Base-by-base conservation (phyloP, 2,888 invertebrate species). In the Pterobdella sp. region DNA sequence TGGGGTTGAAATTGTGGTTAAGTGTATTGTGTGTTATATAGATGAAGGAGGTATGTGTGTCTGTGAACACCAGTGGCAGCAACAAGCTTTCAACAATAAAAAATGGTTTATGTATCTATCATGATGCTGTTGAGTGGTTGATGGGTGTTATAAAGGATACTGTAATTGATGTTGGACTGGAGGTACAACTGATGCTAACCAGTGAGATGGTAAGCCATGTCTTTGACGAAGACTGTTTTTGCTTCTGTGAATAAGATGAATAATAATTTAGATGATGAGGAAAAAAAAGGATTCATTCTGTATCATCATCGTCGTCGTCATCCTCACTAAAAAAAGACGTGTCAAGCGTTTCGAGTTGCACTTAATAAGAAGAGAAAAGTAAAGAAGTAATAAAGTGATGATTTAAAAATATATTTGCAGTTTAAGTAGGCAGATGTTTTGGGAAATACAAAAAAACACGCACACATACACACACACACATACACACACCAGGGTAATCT, bases 161-260 rank as follows among this genome's bases (percentile, higher is more conserved):
- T n/a, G n/a, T n/a, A n/a, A n/a, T n/a, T n/a, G n/a, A n/a, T n/a
- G n/a, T n/a, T n/a, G n/a, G n/a, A n/a, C n/a, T n/a, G n/a, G n/a
- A n/a, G n/a, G n/a, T n/a, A n/a, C n/a, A n/a, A n/a, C n/a, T n/a
- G n/a, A n/a, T n/a, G n/a, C n/a, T n/a, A 60, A 52, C 75, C 73
- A 64, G 74, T 75, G 72, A 79, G 71, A 72, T 78, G 79, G 75
- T 79, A 79, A n/a, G 79, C 78, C 79, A 79, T 79, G 74, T 79
- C 79, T 73, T 79, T 79, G 35, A 78, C 78, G 70, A 79, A 79
- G 18, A 79, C 76, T 18, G 75, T 74, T 10, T 74, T 73, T 52
- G 73, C 74, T 37, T 68, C 75, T 77, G 74, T 56, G 7, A 26
- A 56, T 7, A 14, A 18, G n/a, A n/a, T n/a, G n/a, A n/a, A n/a